Base-by-base conservation (phyloP, 2,797 vertebrate genomes). In the Salmo trutta region DNA sequence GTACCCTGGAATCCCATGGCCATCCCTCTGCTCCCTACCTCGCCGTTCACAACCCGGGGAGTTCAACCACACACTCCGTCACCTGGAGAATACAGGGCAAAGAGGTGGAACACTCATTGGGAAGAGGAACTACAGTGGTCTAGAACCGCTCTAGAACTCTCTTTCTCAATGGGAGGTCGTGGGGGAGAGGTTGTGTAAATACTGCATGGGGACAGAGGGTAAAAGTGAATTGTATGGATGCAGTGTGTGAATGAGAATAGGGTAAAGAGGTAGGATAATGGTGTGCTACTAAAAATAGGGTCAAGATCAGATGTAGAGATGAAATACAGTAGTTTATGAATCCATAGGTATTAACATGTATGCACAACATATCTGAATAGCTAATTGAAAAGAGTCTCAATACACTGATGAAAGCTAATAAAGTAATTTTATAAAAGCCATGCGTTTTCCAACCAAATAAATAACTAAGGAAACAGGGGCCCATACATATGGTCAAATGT, bases 31-130 rank as follows among this genome's bases (percentile, higher is more conserved):
- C 10, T 64, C 59, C 59, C 59, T 3, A 64, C n/a, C 21, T 64
- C 21, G n/a, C 10, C 12, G 88, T 92, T 93, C 91, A 93, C 90
- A 93, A 91, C 90, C 92, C 81, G 47, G 74, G 86, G 90, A 93
- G 92, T 94, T 92, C 93, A 94, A 90, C 87, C 91, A 84, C 90
- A 87, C 90, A 93, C 91, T 93, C 87, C 82, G 92, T 94, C 93
- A 93, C 90, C 91, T 91, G 90, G 80, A 91, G 89, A 77, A 78
- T 78, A 59, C 5, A 86, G 75, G 59, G 77, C 68, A 83, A 82
- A 84, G 79, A 84, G 88, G 15, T 3, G 84, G 82, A 85, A 84
- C 88, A 73, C 86, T 29, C n/a, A 85, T 12, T 24, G 10, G 59
- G 59, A 8, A 64, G 21, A 64, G 1, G 21, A 64, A 79, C 67